Evolutionary conservation across 2,113 vertebrate species (phyloP).

Genomic region (Phylloscopus whistleri): DNA sequence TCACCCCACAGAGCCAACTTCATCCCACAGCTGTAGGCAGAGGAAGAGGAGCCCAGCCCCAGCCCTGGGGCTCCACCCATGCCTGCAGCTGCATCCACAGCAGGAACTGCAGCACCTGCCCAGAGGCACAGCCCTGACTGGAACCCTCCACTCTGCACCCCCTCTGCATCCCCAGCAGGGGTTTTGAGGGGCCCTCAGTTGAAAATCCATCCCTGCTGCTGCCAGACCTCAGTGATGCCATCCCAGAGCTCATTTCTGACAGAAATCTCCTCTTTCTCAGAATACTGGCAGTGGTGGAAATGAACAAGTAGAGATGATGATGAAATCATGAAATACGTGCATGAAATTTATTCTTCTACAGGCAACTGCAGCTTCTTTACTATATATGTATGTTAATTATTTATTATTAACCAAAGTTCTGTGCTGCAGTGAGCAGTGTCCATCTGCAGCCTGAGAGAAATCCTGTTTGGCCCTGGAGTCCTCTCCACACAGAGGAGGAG

Average conservation of each 20-base stretch:
- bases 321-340: neutral
- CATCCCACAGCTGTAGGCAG: neutral
- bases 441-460: neutral
- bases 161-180: rapidly evolving
- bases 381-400: too few relatives aligned
- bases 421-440: neutral
- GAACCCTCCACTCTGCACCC: neutral
- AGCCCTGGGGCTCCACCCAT: neutral
- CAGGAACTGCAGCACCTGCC: neutral
- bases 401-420: neutral
- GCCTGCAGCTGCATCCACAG: neutral
- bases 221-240: neutral
- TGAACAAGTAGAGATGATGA: neutral
- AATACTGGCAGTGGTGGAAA: neutral
- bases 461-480: neutral
- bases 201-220: neutral
- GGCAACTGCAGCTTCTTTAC: neutral
- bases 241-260: neutral
- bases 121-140: neutral
- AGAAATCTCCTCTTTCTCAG: neutral
- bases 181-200: too few relatives aligned
- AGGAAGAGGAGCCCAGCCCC: neutral
- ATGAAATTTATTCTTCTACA: neutral
- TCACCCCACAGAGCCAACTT: too few relatives aligned
- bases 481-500: neutral